A percentile compares a stretch with the other conserved stretches of the same genome.
These are phyloP conservation scores for Tipula vernalis DNA, from an alignment of 2,888 invertebrate species.

Conservation along the genomic window DNA sequence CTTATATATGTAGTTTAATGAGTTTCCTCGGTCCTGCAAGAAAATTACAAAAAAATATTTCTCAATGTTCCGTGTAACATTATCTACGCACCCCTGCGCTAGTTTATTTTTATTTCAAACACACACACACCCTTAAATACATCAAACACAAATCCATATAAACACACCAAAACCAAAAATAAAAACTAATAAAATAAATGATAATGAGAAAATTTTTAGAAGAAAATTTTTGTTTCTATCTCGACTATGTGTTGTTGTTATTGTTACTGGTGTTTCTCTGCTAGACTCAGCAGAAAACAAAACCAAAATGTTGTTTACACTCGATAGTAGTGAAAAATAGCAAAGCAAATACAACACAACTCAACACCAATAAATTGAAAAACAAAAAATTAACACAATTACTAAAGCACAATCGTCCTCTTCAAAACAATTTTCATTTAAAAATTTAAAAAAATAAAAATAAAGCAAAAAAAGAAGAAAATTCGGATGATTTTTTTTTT, in stretches of 20 bases:
- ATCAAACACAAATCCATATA: background rate
- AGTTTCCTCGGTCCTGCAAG: too few relatives aligned
- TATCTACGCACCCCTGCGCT: background rate
- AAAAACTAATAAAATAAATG: background rate
- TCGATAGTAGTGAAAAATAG: background rate
- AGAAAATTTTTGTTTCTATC: background rate
- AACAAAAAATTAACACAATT: background rate
- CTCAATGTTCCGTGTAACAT: background rate
- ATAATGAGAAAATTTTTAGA: slow-evolving; percentile 1
- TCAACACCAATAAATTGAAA: background rate
- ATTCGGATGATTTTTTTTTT: background rate
- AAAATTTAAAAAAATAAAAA: background rate
- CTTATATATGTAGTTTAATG: too few relatives aligned
- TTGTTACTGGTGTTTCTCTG: background rate
- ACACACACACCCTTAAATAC: background rate
- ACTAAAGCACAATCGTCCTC: background rate
- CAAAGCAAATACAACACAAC: background rate
- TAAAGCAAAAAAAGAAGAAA: background rate
- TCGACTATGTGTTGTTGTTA: background rate
- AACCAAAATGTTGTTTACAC: background rate
- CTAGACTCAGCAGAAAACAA: background rate
- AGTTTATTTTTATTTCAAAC: background rate
- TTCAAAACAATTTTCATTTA: background rate
- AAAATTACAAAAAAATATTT: too few relatives aligned
- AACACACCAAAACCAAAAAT: background rate